Conservation (phyloP, 2,797 vertebrate genomes). For the Enteromius radiatus region DNA sequence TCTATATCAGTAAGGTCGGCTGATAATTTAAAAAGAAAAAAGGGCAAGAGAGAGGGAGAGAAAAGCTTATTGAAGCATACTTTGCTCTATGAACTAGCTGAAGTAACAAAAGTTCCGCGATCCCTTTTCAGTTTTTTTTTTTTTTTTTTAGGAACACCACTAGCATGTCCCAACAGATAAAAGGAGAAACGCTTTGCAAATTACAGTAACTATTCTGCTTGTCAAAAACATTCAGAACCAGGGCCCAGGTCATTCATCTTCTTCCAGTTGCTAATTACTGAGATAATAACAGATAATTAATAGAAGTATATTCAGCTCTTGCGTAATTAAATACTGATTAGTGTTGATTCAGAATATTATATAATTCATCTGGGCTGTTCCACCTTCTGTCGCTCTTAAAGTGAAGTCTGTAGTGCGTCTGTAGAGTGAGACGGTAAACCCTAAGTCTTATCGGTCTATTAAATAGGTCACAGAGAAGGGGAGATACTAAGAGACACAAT, state of each 20-base stretch:
- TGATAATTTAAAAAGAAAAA: background rate
- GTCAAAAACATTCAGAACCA: slow-evolving; percentile 29
- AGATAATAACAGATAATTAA: slow-evolving; percentile 35
- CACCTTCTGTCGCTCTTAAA: slow-evolving; percentile 17
- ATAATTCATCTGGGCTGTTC: slow-evolving; percentile 21
- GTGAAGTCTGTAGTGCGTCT: slow-evolving; percentile 30
- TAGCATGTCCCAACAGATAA: slow-evolving; percentile 11
- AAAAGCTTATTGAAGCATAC: slow-evolving; percentile 9
- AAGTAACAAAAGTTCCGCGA: background rate
- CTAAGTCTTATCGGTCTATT: background rate
- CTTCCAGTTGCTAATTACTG: slow-evolving; percentile 41
- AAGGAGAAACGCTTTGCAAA: slow-evolving; percentile 19
- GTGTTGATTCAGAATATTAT: slow-evolving; percentile 38
- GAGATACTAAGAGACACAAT: slow-evolving; percentile 2
- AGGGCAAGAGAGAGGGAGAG: background rate
- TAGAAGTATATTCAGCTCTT: slow-evolving; percentile 28
- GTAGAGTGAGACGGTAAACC: background rate
- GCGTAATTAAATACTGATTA: slow-evolving; percentile 43
- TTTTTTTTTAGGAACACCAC: background rate
- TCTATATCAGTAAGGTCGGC: slow-evolving; percentile 8
- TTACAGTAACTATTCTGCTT: slow-evolving; percentile 31
- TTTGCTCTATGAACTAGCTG: background rate
- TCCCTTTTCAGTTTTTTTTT: slow-evolving; percentile 1
- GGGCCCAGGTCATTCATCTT: slow-evolving; percentile 26
- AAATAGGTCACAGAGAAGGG: slow-evolving; percentile 27